Conservation (phyloP, 2,888 invertebrate genomes). For the Zaprionus lineosus region DNA sequence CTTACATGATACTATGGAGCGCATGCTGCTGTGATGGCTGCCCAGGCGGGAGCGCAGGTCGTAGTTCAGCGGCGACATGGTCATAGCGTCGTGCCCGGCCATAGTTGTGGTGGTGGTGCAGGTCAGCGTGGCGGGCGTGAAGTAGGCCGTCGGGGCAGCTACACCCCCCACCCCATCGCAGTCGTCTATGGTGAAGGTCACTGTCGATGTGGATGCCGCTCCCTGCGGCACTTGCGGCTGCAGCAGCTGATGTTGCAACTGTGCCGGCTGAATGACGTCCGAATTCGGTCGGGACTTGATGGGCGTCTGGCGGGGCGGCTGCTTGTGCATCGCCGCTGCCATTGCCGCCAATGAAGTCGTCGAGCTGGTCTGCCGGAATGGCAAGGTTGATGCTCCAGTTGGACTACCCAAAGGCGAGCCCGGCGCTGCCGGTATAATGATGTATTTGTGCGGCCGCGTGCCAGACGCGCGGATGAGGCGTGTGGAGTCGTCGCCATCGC, state of each 20-base stretch:
- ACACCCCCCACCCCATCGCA: conserved; percentile 39
- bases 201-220: conserved; percentile 62
- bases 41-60: conserved; percentile 74
- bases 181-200: conserved; percentile 69
- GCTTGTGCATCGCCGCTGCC: conserved; percentile 59
- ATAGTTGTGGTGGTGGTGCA: conserved; percentile 66
- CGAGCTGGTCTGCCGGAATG: conserved; percentile 70
- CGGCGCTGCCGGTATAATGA: conserved; percentile 80
- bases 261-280: conserved; percentile 62
- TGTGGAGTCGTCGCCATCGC: conserved; percentile 78
- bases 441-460: conserved; percentile 79
- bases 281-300: conserved; percentile 65
- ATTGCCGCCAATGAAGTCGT: conserved; percentile 71
- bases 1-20: conserved; percentile 82
- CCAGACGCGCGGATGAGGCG: conserved; percentile 79
- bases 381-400: conserved; percentile 28
- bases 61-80: conserved; percentile 57
- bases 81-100: conserved; percentile 50
- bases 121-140: conserved; percentile 54
- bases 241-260: conserved; percentile 40
- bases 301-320: conserved; percentile 44
- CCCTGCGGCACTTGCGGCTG: conserved; percentile 22
- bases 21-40: conserved; percentile 80
- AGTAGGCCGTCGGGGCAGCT: conserved; percentile 27
- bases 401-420: conserved; percentile 37